A percentile compares a stretch with the other conserved stretches of the same genome.
phyloP scores from a whole-genome alignment of 2,888 invertebrate genomes.

The Euzetes globulus region DNA sequence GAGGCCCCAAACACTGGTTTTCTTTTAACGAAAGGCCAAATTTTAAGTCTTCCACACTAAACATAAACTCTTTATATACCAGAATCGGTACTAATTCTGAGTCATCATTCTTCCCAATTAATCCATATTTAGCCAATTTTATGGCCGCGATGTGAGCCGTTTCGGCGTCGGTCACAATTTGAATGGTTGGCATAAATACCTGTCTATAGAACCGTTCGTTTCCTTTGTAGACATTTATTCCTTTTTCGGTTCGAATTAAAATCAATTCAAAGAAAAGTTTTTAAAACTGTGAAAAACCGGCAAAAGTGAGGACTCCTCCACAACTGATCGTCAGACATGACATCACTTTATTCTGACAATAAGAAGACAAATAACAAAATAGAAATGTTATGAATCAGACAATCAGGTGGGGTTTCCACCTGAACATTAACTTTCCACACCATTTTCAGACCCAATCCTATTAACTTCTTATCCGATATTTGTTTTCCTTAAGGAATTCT shows the following conservation, averaged over 20 bases:
- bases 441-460: too few relatives aligned
- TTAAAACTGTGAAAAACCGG: conserved; percentile 51
- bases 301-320: conserved; percentile 60
- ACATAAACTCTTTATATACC: conserved; percentile 51
- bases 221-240: conserved; percentile 59
- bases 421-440: too few relatives aligned
- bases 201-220: conserved; percentile 70
- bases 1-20: conserved; percentile 61
- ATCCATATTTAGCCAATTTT: conserved; percentile 63
- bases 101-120: conserved; percentile 62
- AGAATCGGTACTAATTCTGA: conserved; percentile 52
- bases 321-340: conserved; percentile 59
- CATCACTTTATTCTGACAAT: conserved; percentile 58
- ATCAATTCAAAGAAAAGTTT: not conserved
- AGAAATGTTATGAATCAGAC: not conserved
- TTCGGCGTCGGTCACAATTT: conserved; percentile 65
- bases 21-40: not conserved
- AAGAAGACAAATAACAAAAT: not conserved
- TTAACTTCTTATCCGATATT: too few relatives aligned
- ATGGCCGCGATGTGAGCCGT: conserved; percentile 72
- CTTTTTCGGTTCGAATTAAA: not conserved
- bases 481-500: too few relatives aligned
- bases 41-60: not conserved
- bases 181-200: conserved; percentile 62
- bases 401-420: not conserved